A percentile compares a stretch with the other conserved stretches of the same genome.
phyloP scores from a whole-genome alignment of 2,888 invertebrate species.

The Amphipyra berbera region DNA sequence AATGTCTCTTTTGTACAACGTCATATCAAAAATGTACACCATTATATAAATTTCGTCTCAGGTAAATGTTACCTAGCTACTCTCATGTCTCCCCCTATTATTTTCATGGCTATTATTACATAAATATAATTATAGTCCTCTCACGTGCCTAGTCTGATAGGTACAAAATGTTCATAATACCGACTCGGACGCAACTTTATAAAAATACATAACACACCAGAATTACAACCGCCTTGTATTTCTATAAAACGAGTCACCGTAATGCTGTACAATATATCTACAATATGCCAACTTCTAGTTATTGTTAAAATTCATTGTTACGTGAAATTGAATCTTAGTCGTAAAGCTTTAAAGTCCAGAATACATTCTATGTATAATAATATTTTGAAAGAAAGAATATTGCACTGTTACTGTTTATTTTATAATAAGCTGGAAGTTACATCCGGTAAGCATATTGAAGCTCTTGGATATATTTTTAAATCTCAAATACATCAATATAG shows the following conservation, averaged over 20 bases:
- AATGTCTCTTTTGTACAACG: slow-evolving; percentile 91
- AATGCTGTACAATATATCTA: slow-evolving; percentile 85
- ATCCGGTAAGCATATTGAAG: slow-evolving; percentile 52
- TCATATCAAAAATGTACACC: slow-evolving; percentile 91
- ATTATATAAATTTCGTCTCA: slow-evolving; percentile 89
- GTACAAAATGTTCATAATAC: slow-evolving; percentile 76
- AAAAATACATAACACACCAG: slow-evolving; percentile 56
- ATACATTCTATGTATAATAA: slow-evolving; percentile 50
- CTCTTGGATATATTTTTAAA: slow-evolving; percentile 30
- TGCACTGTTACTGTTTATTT: slow-evolving; percentile 50
- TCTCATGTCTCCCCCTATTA: slow-evolving; percentile 76
- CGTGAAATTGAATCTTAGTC: slow-evolving; percentile 61
- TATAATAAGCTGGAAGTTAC: slow-evolving; percentile 41
- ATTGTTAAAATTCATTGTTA: slow-evolving; percentile 71
- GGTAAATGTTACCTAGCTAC: slow-evolving; percentile 89
- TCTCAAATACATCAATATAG: slow-evolving; percentile 37
- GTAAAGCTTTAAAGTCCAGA: slow-evolving; percentile 51
- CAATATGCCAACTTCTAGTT: slow-evolving; percentile 72
- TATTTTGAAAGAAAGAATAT: slow-evolving; percentile 51
- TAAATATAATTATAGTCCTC: slow-evolving; percentile 85
- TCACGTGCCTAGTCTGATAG: slow-evolving; percentile 81
- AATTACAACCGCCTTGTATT: slow-evolving; percentile 48
- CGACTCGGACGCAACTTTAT: slow-evolving; percentile 57
- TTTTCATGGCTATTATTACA: slow-evolving; percentile 79
- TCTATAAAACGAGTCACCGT: slow-evolving; percentile 56